Evolutionary conservation across 2,113 vertebrate species (phyloP).

Genomic region (Tautogolabrus adspersus): DNA sequence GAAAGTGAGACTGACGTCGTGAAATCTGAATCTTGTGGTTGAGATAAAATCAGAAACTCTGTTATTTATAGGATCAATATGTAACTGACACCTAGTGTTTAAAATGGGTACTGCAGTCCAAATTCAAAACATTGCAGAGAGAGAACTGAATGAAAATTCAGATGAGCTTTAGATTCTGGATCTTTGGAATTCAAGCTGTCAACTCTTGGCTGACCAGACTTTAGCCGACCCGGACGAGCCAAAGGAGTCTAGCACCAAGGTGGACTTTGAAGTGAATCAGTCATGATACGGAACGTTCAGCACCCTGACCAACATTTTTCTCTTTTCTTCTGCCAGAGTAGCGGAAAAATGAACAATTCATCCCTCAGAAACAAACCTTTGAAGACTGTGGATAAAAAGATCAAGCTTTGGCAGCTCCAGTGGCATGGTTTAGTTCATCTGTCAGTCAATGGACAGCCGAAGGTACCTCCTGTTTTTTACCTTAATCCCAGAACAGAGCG

Average conservation of each 20-base stretch:
- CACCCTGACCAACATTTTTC: not conserved
- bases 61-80: too few species aligned
- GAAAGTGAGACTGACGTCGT: too few species aligned
- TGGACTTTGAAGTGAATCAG: not conserved
- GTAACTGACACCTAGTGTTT: too few species aligned
- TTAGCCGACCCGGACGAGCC: not conserved
- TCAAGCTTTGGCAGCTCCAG: conserved; percentile 20
- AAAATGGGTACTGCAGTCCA: too few species aligned
- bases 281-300: not conserved
- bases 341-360: not conserved
- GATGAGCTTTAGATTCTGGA: not conserved
- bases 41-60: too few species aligned
- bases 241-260: not conserved
- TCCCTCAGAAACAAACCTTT: not conserved
- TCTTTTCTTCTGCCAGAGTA: not conserved
- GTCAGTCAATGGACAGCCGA: not conserved
- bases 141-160: too few species aligned
- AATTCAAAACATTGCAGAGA: too few species aligned
- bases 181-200: not conserved
- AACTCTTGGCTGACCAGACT: not conserved
- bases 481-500: not conserved
- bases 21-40: too few species aligned
- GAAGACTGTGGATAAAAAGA: not conserved
- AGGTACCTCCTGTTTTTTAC: not conserved
- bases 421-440: not conserved